Conservation (phyloP, 2,888 invertebrate species). For the Epiblema foenella region DNA sequence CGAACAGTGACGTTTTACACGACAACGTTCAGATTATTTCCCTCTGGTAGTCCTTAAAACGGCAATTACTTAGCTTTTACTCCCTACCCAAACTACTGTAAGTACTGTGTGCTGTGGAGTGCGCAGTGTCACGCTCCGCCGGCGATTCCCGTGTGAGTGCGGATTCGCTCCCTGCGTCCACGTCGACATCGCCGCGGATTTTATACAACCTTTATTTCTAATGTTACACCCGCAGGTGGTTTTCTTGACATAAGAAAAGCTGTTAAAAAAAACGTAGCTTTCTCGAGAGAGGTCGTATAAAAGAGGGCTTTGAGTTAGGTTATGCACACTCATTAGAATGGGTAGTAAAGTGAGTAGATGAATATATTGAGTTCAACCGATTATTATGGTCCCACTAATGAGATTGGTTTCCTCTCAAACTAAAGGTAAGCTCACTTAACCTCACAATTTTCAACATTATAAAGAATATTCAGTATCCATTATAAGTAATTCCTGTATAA, state of each 20-base stretch:
- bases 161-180: conserved; percentile 42
- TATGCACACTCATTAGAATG: no score
- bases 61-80: background rate
- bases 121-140: conserved; percentile 50
- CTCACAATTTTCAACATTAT: background rate
- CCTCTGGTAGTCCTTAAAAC: background rate
- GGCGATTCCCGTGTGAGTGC: conserved; percentile 54
- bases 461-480: no score
- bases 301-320: background rate
- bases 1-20: no score
- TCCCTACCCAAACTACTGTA: conserved; percentile 14
- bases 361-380: background rate
- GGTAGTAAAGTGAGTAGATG: background rate
- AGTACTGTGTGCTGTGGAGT: conserved; percentile 40
- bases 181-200: conserved; percentile 26
- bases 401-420: no score
- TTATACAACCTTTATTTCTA: conserved; percentile 36
- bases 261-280: background rate
- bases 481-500: no score
- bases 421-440: background rate
- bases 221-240: conserved; percentile 46
- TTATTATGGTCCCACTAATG: background rate
- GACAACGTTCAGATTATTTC: no score
- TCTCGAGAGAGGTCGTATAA: background rate
- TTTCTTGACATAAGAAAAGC: conserved; percentile 24